Evolutionary conservation across 35 echinoderm and acorn worm genomes (phyloP), one percentile per base, ranked within the genome.

Genomic region (Hemicentrotus pulcherrimus): DNA sequence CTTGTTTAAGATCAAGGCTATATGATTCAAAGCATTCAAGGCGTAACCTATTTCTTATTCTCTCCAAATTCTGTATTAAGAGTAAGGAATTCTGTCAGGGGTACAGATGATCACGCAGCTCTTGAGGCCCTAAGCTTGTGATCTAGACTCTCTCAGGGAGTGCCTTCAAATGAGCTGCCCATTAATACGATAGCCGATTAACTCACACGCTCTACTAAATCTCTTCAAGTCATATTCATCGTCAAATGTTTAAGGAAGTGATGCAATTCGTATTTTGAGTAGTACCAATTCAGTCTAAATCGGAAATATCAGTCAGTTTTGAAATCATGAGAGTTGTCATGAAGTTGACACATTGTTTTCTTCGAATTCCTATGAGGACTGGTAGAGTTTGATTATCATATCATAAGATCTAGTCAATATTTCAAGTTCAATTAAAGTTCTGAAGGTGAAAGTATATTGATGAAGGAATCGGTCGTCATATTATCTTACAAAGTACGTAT

Each of bases 1-100:
- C 65, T 78, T 78, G 65, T 6, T n/a, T n/a, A 78, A 78, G 65
- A 78, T 78, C 65, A 78, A 78, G 65, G 65, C 65, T 78, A n/a
- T 5, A 78, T 16, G 65, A 78, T 28, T 78, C 65, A 28, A 78
- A 22, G 22, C 19, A 28, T 22, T 28, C 7, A 28, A 78, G 65
- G 65, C 65, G 65, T 78, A 78, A 78, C 65, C 65, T 78, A 78
- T 78, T 78, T 78, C 22, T 78, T 22, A 78, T 22, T 78, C 65
- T 78, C 19, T 59, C 19, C 22, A 78, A 78, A 78, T 78, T 78
- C 65, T n/a, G n/a, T 78, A 78, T 78, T 78, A 28, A 78, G 65
- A 78, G 65, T n/a, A 78, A 18, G 6, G 19, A 78, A 78, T 78
- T 1, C 28, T 78, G 28, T 78, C 65, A 78, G 65, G 65, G 65